A percentile compares a stretch with the other conserved stretches of the same genome.
phyloP scores from a whole-genome alignment of 1,140 invertebrate species.

The Pogonus chalceus region DNA sequence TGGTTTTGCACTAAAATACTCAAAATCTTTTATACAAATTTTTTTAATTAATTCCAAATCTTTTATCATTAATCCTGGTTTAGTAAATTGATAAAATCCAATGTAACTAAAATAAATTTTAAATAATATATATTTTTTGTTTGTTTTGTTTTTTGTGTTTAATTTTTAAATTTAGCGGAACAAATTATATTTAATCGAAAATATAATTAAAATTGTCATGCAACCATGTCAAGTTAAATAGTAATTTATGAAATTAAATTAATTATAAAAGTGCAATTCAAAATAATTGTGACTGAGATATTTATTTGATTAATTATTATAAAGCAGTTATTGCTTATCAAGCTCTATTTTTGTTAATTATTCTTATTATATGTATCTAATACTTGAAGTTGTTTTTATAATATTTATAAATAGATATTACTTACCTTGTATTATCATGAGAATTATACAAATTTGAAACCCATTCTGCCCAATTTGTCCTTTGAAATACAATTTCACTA shows the following conservation, averaged over 20 bases:
- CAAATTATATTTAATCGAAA: too few relatives aligned
- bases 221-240: too few relatives aligned
- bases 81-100: conserved; percentile 38
- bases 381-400: too few relatives aligned
- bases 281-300: too few relatives aligned
- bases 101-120: conserved; percentile 32
- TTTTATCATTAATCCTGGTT: conserved; percentile 25
- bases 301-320: too few relatives aligned
- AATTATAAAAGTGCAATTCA: too few relatives aligned
- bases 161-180: background rate
- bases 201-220: too few relatives aligned
- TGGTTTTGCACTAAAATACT: conserved; percentile 25
- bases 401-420: too few relatives aligned
- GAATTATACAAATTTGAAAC: background rate
- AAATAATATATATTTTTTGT: background rate
- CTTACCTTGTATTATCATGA: too few relatives aligned
- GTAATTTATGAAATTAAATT: too few relatives aligned
- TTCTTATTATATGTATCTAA: background rate
- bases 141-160: too few relatives aligned
- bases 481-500: background rate
- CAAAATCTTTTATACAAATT: conserved; percentile 30
- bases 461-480: background rate
- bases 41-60: conserved; percentile 30
- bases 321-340: background rate
- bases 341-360: background rate